Conservation (phyloP, 1,140 invertebrate genomes). For the Dryas iulia region DNA sequence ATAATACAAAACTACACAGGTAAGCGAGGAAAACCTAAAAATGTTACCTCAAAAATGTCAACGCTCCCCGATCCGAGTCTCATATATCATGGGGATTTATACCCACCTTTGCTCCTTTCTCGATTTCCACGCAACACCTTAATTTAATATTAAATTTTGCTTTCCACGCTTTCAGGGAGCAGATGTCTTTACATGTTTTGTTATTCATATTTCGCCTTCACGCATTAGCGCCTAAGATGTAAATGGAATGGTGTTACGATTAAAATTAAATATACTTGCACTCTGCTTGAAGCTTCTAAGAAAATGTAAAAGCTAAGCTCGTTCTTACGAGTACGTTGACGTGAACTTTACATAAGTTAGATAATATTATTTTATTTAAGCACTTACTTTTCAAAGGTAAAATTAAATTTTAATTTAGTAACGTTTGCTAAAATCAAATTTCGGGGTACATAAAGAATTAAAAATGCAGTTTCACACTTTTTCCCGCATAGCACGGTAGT, state of each 20-base stretch:
- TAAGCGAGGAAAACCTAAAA: constrained; percentile 54
- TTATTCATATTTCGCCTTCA: constrained; percentile 70
- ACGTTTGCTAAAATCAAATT: background rate
- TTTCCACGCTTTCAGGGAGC: constrained; percentile 50
- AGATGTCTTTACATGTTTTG: constrained; percentile 71
- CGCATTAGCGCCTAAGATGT: constrained; percentile 46
- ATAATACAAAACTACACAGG: constrained; percentile 37
- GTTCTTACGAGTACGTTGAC: background rate
- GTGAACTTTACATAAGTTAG: background rate
- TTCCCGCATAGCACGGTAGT: too few relatives aligned
- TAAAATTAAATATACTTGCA: constrained; percentile 24
- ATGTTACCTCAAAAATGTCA: constrained; percentile 76
- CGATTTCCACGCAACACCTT: constrained; percentile 75
- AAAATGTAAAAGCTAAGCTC: background rate
- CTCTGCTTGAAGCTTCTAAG: background rate
- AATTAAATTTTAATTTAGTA: background rate
- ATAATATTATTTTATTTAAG: background rate
- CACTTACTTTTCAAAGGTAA: background rate
- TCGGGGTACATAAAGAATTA: background rate
- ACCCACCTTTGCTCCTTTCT: constrained; percentile 70
- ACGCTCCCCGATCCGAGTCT: constrained; percentile 53
- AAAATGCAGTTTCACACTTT: too few relatives aligned
- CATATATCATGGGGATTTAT: constrained; percentile 77
- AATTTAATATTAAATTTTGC: constrained; percentile 79
- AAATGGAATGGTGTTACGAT: constrained; percentile 35